Conservation (phyloP, 2,888 invertebrate species). For the Xanthorhoe designata region DNA sequence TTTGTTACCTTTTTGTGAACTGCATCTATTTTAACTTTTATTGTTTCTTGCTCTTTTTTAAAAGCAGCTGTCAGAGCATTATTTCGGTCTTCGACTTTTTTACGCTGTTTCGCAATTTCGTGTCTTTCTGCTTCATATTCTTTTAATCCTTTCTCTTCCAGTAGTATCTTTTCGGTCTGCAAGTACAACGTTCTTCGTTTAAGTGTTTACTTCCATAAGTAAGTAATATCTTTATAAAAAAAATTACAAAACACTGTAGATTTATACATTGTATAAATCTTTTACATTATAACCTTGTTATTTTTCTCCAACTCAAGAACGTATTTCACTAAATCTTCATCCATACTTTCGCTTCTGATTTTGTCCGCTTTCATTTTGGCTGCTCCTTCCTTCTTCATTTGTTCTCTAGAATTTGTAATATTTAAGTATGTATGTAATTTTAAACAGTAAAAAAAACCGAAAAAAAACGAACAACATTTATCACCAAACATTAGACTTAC, state of each 20-base stretch:
- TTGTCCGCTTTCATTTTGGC: conserved; percentile 44
- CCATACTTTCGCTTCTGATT: conserved; percentile 45
- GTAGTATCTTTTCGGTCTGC: conserved; percentile 46
- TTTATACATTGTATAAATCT: too few species aligned
- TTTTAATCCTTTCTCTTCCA: conserved; percentile 46
- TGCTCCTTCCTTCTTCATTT: conserved; percentile 43
- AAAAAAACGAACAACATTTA: not conserved
- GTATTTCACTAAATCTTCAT: conserved; percentile 47
- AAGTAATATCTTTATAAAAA: too few species aligned
- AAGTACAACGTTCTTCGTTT: not conserved
- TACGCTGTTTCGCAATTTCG: conserved; percentile 34
- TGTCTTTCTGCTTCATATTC: conserved; percentile 47
- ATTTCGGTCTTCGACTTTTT: conserved; percentile 42
- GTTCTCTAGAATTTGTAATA: conserved; percentile 41
- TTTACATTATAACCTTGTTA: conserved; percentile 43
- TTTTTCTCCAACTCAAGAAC: conserved; percentile 47
- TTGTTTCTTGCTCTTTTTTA: conserved; percentile 51
- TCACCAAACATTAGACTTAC: conserved; percentile 48
- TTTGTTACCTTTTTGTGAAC: conserved; percentile 50
- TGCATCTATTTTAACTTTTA: conserved; percentile 48
- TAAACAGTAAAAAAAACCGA: not conserved
- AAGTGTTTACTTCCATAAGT: too few species aligned
- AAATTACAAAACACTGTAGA: too few species aligned
- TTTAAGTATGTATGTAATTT: not conserved
- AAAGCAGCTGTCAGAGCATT: conserved; percentile 48